These are phyloP conservation scores for Rhopalosiphum nymphaeae DNA, from an alignment of 2,888 invertebrate genomes.

Conservation along the genomic window DNA sequence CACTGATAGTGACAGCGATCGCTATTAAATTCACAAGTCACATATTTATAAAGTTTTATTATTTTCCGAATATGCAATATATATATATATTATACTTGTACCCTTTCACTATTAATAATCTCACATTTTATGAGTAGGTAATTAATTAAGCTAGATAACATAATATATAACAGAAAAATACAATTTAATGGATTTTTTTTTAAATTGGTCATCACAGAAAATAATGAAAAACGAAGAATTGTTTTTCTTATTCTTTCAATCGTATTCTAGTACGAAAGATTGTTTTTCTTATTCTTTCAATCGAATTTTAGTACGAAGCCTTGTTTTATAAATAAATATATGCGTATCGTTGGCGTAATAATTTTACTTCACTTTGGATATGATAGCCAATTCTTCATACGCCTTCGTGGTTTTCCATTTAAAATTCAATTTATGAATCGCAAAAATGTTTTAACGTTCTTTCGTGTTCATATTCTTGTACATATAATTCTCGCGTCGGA, in stretches of 20 bases:
- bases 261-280: neutral
- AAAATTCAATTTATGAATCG: constrained; percentile 39
- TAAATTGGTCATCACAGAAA: neutral
- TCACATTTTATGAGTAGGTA: too few relatives aligned
- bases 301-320: neutral
- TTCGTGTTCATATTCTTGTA: neutral
- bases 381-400: constrained; percentile 35
- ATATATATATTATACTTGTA: neutral
- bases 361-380: constrained; percentile 27
- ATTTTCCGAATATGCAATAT: neutral
- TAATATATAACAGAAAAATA: neutral
- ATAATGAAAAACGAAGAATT: neutral
- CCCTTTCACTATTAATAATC: neutral
- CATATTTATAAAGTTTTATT: neutral
- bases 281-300: neutral
- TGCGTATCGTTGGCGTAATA: neutral
- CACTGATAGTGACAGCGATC: neutral
- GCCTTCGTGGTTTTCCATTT: constrained; percentile 41
- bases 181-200: neutral
- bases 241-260: neutral
- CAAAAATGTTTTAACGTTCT: constrained; percentile 9
- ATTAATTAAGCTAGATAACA: neutral
- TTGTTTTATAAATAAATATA: constrained; percentile 45
- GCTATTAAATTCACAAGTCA: neutral
- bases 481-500: neutral